Evolutionary conservation across 2,797 vertebrate species (phyloP).

Genomic region (Lindbergichthys nudifrons): DNA sequence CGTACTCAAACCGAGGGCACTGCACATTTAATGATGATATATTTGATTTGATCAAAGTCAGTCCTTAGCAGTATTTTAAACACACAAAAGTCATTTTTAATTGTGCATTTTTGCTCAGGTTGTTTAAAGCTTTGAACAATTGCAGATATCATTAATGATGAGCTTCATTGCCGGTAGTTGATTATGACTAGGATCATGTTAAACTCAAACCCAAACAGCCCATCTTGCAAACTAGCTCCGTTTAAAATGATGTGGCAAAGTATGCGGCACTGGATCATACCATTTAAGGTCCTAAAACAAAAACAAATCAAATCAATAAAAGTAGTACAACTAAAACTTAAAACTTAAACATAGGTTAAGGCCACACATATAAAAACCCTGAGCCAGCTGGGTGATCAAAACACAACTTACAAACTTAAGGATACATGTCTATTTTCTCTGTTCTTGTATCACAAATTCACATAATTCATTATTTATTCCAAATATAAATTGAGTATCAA

Average conservation of each 20-base stretch:
- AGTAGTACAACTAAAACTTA: background rate
- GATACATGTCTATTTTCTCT: too few species aligned
- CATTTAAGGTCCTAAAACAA: background rate
- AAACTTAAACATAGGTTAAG: background rate
- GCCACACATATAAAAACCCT: background rate
- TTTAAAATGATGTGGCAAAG: background rate
- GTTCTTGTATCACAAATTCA: background rate
- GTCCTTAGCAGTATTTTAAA: background rate
- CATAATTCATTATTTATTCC: background rate
- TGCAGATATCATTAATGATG: background rate
- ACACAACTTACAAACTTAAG: background rate
- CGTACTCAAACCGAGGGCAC: background rate
- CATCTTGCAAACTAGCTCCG: background rate
- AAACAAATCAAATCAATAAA: background rate
- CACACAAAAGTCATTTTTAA: background rate
- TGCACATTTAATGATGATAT: background rate
- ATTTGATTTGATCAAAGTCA: background rate
- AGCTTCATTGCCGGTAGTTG: background rate
- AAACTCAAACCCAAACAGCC: too few species aligned
- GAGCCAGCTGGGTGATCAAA: background rate
- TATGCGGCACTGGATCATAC: background rate
- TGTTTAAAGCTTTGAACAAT: background rate
- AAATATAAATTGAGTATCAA: background rate
- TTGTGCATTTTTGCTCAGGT: background rate
- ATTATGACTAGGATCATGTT: background rate